Conservation (phyloP, 1,140 invertebrate species). For the Pseudomyrmex gracilis region DNA sequence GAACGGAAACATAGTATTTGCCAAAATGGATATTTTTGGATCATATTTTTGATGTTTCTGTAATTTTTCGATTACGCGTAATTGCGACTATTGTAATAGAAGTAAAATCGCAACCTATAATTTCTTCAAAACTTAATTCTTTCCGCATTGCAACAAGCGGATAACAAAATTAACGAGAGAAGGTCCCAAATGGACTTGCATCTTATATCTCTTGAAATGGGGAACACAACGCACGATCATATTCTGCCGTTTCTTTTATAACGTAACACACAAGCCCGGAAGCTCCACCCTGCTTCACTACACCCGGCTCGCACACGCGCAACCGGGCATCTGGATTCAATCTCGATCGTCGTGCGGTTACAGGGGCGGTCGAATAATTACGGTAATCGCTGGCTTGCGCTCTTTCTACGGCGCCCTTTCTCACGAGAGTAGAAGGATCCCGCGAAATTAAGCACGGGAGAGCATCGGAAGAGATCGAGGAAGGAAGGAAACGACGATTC, state of each 20-base stretch:
- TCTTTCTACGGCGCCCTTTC: conserved; percentile 33
- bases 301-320: conserved; percentile 40
- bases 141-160: too few species aligned
- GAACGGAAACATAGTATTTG: neutral
- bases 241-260: neutral
- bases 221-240: neutral
- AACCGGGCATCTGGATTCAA: conserved; percentile 44
- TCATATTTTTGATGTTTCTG: neutral
- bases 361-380: conserved; percentile 57
- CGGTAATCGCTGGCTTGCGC: conserved; percentile 60
- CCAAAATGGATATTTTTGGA: neutral
- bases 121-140: neutral
- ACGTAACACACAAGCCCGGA: conserved; percentile 24
- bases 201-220: neutral
- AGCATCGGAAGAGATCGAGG: conserved; percentile 47
- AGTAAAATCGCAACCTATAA: neutral
- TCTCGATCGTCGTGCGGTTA: conserved; percentile 54
- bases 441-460: conserved; percentile 48
- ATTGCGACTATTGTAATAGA: neutral
- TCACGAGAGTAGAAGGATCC: conserved; percentile 17
- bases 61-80: neutral
- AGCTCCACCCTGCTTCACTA: conserved; percentile 36
- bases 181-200: neutral
- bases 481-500: neutral
- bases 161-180: neutral